These are phyloP conservation scores for Pteronura brasiliensis DNA, from an alignment of 2,113 vertebrate genomes.

Conservation along the genomic window DNA sequence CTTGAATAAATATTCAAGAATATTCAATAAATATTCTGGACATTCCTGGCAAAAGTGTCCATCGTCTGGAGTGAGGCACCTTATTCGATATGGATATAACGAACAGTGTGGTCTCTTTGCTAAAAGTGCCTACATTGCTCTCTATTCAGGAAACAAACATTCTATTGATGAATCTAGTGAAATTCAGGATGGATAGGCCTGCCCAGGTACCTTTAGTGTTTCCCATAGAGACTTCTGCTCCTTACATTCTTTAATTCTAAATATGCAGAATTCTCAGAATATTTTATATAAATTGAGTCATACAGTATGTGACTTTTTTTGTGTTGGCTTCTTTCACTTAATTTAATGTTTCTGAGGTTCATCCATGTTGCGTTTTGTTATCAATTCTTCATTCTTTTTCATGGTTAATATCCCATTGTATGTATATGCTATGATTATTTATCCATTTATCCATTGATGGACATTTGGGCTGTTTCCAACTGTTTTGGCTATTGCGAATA, in stretches of 20 bases:
- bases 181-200: background rate
- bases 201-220: background rate
- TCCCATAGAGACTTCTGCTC: background rate
- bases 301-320: background rate
- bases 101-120: background rate
- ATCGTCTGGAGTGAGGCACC: background rate
- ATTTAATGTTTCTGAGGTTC: background rate
- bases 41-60: too few species aligned
- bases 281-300: background rate
- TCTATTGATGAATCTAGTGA: background rate
- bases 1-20: background rate
- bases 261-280: background rate
- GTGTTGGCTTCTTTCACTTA: background rate
- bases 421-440: background rate
- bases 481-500: background rate
- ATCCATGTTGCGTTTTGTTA: background rate
- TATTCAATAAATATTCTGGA: background rate
- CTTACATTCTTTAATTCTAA: background rate
- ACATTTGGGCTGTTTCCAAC: background rate
- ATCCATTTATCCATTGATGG: background rate
- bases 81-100: background rate
- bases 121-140: background rate
- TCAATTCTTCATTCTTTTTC: background rate
- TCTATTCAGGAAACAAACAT: background rate
- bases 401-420: background rate